Evolutionary conservation across 2,113 vertebrate species (phyloP), one percentile per base, ranked within the genome.

Genomic region (Bubo bubo): DNA sequence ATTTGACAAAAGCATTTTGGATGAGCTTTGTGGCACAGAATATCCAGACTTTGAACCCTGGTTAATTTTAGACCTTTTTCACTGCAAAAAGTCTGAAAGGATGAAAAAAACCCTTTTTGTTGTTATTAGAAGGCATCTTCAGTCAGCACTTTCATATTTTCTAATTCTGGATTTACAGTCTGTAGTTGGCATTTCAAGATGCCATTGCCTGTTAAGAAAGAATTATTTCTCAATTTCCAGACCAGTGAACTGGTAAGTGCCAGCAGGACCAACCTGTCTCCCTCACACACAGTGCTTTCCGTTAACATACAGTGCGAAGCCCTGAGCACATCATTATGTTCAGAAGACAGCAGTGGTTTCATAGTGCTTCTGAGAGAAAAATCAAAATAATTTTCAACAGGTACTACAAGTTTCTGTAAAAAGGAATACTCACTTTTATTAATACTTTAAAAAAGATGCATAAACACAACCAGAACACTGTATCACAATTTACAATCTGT

Each of bases 371-470:
- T 64, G 66, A 59, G 32, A 77, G 62, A 76, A 94, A 93, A 89
- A 70, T 8, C 12, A 50, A 81, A 71, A n/a, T 39, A 18, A 73
- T 68, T 95, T 91, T 75, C 30, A 86, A 30, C 2, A 21, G 37
- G 27, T 37, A 53, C 9, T 39, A 58, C 14, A 60, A 76, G 22
- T 12, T 62, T 81, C 53, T 91, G 66, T 79, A 82, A 86, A 92
- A 95, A 75, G 28, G 27, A 91, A 72, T 34, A 81, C 26, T 58
- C 12, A 20, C 4, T 73, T 95, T 97, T 95, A 97, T 96, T 96
- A 80, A 94, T 56, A 72, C 41, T 72, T 96, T 3, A 9, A 19
- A 85, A 73, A 90, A 87, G 2, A 32, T 37, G 2, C 47, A 27
- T 71, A 66, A 86, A 82, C 59, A 67, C 11, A 75, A 58, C 7